Evolutionary conservation across 2,113 vertebrate species (phyloP).

Genomic region (Ptychochromis oligacanthus): DNA sequence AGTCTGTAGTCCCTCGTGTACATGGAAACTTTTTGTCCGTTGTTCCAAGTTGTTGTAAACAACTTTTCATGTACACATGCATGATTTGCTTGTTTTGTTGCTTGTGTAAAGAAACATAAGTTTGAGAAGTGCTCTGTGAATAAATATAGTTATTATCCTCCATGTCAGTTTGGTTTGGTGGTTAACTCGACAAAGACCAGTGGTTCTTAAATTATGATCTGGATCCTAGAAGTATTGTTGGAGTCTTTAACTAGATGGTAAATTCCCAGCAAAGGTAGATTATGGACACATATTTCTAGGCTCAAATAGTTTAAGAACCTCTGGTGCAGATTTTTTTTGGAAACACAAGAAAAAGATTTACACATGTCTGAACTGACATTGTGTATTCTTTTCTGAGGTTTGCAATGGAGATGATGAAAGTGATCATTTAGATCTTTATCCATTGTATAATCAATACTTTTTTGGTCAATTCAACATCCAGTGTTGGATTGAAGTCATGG

Average conservation of each 20-base stretch:
- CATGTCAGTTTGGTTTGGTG: slow-evolving; percentile 30
- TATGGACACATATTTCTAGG: not conserved
- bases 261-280: not conserved
- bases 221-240: not conserved
- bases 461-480: slow-evolving; percentile 71
- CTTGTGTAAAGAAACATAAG: not conserved
- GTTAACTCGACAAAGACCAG: slow-evolving; percentile 2
- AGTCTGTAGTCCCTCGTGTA: slow-evolving; percentile 87
- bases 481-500: slow-evolving; percentile 84
- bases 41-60: slow-evolving; percentile 88
- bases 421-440: slow-evolving; percentile 19
- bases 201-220: slow-evolving; percentile 40
- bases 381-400: slow-evolving; percentile 79
- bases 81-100: slow-evolving; percentile 75
- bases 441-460: slow-evolving; percentile 76
- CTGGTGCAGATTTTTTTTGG: slow-evolving; percentile 10
- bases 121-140: not conserved
- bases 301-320: slow-evolving; percentile 36
- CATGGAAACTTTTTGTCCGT: slow-evolving; percentile 88
- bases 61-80: slow-evolving; percentile 93
- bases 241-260: not conserved
- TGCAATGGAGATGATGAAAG: slow-evolving; percentile 72
- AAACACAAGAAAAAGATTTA: slow-evolving; percentile 59
- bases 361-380: slow-evolving; percentile 47
- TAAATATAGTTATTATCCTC: not conserved